A percentile compares a stretch with the other conserved stretches of the same genome.
Evolutionary conservation across 2,888 invertebrate genomes (phyloP).

Genomic region (Ametastegia equiseti): DNA sequence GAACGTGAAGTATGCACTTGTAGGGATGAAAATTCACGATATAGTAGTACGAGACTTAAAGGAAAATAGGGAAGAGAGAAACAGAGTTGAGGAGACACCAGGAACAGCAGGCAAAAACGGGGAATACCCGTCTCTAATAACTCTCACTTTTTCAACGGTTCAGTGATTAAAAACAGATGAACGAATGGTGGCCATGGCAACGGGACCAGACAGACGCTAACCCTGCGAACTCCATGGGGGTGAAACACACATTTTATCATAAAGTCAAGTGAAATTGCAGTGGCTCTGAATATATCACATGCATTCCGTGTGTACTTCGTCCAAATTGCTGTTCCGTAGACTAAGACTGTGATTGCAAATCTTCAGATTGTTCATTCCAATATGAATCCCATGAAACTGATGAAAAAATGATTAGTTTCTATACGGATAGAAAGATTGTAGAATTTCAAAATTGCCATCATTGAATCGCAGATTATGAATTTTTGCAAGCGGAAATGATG

Average conservation of each 20-base stretch:
- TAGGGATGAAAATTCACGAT: not conserved
- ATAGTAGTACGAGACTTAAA: not conserved
- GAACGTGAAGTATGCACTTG: not conserved
- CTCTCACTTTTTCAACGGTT: constrained; percentile 54
- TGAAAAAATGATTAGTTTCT: too few species aligned
- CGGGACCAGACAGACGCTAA: constrained; percentile 40
- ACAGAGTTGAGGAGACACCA: not conserved
- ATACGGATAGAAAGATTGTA: too few species aligned
- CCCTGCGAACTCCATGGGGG: not conserved
- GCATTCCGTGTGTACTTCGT: not conserved
- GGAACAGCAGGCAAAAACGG: constrained; percentile 1
- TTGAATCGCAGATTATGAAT: too few species aligned
- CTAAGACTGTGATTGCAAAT: too few species aligned
- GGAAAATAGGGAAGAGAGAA: not conserved
- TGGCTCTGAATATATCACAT: not conserved
- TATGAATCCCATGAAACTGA: too few species aligned
- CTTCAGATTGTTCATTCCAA: too few species aligned
- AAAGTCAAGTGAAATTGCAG: constrained; percentile 3
- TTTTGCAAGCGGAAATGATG: too few species aligned
- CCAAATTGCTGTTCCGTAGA: too few species aligned
- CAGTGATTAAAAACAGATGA: constrained; percentile 67
- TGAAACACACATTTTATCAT: constrained; percentile 4
- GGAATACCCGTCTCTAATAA: not conserved
- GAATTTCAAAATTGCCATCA: too few species aligned
- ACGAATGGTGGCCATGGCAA: constrained; percentile 63